Conservation (phyloP, 2,888 invertebrate genomes). For the Mesorhabditis spiculigera region DNA sequence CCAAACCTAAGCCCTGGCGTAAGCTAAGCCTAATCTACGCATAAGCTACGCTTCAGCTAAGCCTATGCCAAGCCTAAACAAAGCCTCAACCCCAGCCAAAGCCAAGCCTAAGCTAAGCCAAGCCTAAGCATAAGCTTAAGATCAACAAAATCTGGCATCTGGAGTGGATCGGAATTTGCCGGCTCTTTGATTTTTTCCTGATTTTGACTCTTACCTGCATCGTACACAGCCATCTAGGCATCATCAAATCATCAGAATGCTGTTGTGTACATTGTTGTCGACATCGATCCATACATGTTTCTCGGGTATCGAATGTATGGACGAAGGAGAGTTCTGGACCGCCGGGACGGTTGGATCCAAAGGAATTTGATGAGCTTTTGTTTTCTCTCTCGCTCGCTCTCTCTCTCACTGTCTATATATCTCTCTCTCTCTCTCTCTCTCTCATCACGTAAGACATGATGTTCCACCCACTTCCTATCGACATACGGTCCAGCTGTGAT, state of each 20-base stretch:
- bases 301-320: slow-evolving; percentile 38
- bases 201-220: slow-evolving; percentile 23
- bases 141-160: neutral
- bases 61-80: too few species aligned
- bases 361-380: too few species aligned
- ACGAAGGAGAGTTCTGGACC: slow-evolving; percentile 29
- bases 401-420: too few species aligned
- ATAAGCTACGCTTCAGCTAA: too few species aligned
- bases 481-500: too few species aligned
- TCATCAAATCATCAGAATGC: slow-evolving; percentile 40
- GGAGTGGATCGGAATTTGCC: neutral
- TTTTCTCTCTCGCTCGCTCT: too few species aligned
- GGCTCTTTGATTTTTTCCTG: neutral
- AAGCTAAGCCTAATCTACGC: too few species aligned
- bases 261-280: slow-evolving; percentile 37
- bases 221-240: slow-evolving; percentile 39
- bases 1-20: too few species aligned
- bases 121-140: neutral
- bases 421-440: too few species aligned
- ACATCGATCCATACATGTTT: slow-evolving; percentile 34
- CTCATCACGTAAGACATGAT: too few species aligned
- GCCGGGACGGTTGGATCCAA: neutral
- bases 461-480: too few species aligned
- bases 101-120: neutral
- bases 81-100: neutral